Evolutionary conservation across 2,888 invertebrate species (phyloP).

Genomic region (Sphecodes monilicornis): DNA sequence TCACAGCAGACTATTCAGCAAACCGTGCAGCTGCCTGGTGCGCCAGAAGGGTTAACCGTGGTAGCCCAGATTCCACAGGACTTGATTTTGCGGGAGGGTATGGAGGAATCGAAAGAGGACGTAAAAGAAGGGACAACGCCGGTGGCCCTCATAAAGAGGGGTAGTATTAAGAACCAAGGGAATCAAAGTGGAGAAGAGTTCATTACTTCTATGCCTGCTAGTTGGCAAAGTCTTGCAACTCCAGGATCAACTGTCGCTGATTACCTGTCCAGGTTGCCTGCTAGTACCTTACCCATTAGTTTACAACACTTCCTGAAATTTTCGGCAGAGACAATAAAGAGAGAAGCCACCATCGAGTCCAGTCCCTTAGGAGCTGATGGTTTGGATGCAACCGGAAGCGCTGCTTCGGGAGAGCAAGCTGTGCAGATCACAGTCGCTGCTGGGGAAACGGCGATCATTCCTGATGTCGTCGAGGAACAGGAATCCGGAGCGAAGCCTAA

Average conservation of each 20-base stretch:
- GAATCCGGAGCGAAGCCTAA: slow-evolving; percentile 85
- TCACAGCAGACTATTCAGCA: slow-evolving; percentile 83
- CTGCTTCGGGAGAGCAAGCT: slow-evolving; percentile 83
- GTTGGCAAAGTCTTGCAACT: slow-evolving; percentile 85
- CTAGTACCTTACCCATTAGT: slow-evolving; percentile 86
- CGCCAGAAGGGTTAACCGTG: slow-evolving; percentile 88
- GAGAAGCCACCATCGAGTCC: slow-evolving; percentile 84
- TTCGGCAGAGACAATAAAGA: slow-evolving; percentile 86
- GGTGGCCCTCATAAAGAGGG: slow-evolving; percentile 85
- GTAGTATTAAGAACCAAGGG: slow-evolving; percentile 83
- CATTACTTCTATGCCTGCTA: slow-evolving; percentile 85
- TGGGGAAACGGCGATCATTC: slow-evolving; percentile 85
- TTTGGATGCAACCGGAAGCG: slow-evolving; percentile 80
- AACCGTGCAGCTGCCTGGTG: slow-evolving; percentile 84
- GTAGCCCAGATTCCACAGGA: slow-evolving; percentile 90
- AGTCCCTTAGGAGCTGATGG: slow-evolving; percentile 84
- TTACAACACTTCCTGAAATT: slow-evolving; percentile 88
- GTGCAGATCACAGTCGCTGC: slow-evolving; percentile 85
- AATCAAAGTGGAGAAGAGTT: slow-evolving; percentile 82
- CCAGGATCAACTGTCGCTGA: slow-evolving; percentile 85
- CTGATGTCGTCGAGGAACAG: slow-evolving; percentile 82
- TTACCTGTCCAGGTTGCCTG: slow-evolving; percentile 85
- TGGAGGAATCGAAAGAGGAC: slow-evolving; percentile 84
- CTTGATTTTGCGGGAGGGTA: slow-evolving; percentile 86
- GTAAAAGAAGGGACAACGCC: slow-evolving; percentile 84